A percentile compares a stretch with the other conserved stretches of the same genome.
phyloP scores from a whole-genome alignment of 2,888 invertebrate genomes.

The Volucella bombylans region DNA sequence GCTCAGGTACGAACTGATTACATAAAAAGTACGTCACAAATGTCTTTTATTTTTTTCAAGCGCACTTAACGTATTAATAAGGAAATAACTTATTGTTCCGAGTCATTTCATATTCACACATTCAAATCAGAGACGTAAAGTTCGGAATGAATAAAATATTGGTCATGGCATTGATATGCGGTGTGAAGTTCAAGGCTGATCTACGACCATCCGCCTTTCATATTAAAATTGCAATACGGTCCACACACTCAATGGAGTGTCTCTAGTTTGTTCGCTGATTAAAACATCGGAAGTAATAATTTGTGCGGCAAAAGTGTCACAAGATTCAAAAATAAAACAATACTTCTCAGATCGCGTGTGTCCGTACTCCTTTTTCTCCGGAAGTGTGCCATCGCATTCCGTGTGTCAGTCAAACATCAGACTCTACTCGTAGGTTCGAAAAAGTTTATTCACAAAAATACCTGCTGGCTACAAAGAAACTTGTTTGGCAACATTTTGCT shows the following conservation, averaged over 20 bases:
- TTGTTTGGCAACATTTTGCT: not conserved
- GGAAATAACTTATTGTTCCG: conserved; percentile 10
- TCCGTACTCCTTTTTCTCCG: conserved; percentile 6
- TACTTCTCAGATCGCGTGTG: no score
- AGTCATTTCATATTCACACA: conserved; percentile 8
- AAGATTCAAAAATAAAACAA: no score
- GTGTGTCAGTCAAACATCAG: not conserved
- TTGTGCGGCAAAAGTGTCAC: no score
- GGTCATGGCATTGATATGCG: conserved; percentile 13
- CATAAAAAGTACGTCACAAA: no score
- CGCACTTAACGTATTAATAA: not conserved
- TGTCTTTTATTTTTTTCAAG: no score
- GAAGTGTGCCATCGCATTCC: conserved; percentile 1
- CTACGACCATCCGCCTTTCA: not conserved
- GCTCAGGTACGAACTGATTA: no score
- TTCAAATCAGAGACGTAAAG: conserved; percentile 1
- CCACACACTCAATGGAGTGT: no score
- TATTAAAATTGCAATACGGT: conserved; percentile 1
- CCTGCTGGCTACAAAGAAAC: conserved; percentile 11
- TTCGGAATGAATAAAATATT: conserved; percentile 7
- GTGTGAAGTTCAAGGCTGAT: conserved; percentile 9
- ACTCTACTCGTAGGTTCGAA: not conserved
- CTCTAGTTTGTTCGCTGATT: no score
- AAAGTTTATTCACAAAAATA: not conserved
- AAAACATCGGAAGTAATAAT: no score